These are phyloP conservation scores for Rhinolophus ferrumequinum DNA, from an alignment of 2,113 vertebrate species.

Conservation along the genomic window DNA sequence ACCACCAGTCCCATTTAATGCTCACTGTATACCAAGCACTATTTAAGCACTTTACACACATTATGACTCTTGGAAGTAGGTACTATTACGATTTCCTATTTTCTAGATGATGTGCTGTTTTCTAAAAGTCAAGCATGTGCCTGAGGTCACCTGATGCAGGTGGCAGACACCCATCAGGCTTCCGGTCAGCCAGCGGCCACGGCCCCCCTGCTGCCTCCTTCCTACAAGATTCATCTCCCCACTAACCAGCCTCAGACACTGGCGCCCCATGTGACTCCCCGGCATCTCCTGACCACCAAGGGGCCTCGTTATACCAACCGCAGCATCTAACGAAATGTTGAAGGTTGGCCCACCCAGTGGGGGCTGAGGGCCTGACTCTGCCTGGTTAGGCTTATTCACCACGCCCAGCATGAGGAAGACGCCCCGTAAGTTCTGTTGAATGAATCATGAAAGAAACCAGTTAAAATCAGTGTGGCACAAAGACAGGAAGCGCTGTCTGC, in stretches of 20 bases:
- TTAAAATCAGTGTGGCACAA: too few relatives aligned
- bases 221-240: not conserved
- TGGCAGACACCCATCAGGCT: not conserved
- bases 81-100: not conserved
- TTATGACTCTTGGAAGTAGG: not conserved
- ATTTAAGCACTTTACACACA: not conserved
- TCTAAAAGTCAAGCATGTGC: not conserved
- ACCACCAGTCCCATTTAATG: too few relatives aligned
- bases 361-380: not conserved
- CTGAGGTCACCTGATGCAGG: not conserved
- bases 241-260: too few relatives aligned
- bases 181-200: too few relatives aligned
- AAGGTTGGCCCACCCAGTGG: too few relatives aligned
- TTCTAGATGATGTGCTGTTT: not conserved
- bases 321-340: not conserved
- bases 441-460: too few relatives aligned
- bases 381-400: rapidly evolving
- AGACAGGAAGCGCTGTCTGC: not conserved
- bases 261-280: too few relatives aligned
- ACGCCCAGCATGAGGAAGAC: too few relatives aligned
- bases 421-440: too few relatives aligned
- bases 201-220: not conserved
- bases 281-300: not conserved
- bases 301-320: not conserved
- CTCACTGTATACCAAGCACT: not conserved